These are phyloP conservation scores for Meteorus cinctellus DNA, from an alignment of 2,888 invertebrate genomes.

Conservation along the genomic window DNA sequence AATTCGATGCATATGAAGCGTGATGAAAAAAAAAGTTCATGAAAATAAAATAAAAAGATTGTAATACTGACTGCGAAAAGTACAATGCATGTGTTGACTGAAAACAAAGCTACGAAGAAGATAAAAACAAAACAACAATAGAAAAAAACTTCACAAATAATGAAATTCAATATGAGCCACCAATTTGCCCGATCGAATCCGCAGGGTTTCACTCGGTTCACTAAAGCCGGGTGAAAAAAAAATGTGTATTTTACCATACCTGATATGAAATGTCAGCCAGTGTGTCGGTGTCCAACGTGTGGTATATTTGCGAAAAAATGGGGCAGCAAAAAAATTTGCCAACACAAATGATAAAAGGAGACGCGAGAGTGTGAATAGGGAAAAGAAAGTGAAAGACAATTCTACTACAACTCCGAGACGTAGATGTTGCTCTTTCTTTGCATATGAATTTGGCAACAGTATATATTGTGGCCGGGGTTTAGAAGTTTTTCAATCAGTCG, in stretches of 20 bases:
- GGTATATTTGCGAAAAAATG: constrained; percentile 45
- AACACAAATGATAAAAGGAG: constrained; percentile 36
- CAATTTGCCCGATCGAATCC: constrained; percentile 33
- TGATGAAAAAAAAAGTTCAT: constrained; percentile 38
- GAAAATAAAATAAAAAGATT: constrained; percentile 48
- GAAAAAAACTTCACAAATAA: constrained; percentile 7
- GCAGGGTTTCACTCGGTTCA: constrained; percentile 12
- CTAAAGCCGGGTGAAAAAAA: constrained; percentile 31
- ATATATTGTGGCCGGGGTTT: neutral
- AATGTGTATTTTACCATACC: constrained; percentile 36
- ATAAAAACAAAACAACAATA: constrained; percentile 32
- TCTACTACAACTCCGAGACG: constrained; percentile 28
- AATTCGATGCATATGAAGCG: constrained; percentile 38
- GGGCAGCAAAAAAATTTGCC: constrained; percentile 2
- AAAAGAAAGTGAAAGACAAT: constrained; percentile 13
- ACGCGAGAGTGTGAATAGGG: constrained; percentile 41
- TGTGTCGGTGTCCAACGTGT: constrained; percentile 49
- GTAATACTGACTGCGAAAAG: constrained; percentile 63
- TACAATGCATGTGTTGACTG: constrained; percentile 71
- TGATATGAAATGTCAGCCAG: constrained; percentile 37
- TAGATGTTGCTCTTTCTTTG: constrained; percentile 32
- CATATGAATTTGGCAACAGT: constrained; percentile 31
- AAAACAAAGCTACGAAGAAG: constrained; percentile 56
- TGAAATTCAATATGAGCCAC: constrained; percentile 28
- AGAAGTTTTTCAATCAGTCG: neutral